phyloP scores from a whole-genome alignment of 2,113 vertebrate genomes.

The Dasyornis broadbenti region DNA sequence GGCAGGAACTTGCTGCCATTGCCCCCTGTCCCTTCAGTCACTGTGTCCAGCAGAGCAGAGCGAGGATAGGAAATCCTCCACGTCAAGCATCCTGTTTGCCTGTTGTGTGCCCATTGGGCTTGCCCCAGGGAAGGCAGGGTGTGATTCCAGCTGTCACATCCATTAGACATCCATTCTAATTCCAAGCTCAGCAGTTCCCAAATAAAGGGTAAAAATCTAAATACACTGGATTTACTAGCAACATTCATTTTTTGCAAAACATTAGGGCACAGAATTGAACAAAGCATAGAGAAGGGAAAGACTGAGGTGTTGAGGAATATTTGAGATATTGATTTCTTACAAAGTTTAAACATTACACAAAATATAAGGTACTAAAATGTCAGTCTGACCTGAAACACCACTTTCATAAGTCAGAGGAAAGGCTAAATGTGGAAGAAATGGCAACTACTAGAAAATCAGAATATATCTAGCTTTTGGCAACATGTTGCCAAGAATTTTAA shows the following conservation, averaged over 20 bases:
- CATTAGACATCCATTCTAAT: not conserved
- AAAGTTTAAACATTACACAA: not conserved
- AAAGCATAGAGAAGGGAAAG: not conserved
- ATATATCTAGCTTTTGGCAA: not conserved
- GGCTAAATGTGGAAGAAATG: not conserved
- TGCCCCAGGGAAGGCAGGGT: not conserved
- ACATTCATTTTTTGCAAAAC: not conserved
- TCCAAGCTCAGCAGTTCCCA: not conserved
- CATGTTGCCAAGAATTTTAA: not conserved
- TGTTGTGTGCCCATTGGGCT: not conserved
- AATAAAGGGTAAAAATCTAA: not conserved
- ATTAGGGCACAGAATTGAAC: not conserved
- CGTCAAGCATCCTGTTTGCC: not conserved
- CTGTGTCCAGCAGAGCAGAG: not conserved
- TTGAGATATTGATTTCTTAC: too few relatives aligned
- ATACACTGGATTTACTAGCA: not conserved
- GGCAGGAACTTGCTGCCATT: not conserved
- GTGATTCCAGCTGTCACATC: not conserved
- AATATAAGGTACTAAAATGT: not conserved
- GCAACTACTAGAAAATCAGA: not conserved
- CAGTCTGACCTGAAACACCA: not conserved
- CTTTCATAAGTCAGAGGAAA: not conserved
- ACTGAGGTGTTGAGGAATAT: not conserved
- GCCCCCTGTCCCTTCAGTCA: not conserved
- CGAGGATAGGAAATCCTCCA: not conserved